Base-by-base conservation (phyloP, 2,797 vertebrate genomes). In the Argya squamiceps region DNA sequence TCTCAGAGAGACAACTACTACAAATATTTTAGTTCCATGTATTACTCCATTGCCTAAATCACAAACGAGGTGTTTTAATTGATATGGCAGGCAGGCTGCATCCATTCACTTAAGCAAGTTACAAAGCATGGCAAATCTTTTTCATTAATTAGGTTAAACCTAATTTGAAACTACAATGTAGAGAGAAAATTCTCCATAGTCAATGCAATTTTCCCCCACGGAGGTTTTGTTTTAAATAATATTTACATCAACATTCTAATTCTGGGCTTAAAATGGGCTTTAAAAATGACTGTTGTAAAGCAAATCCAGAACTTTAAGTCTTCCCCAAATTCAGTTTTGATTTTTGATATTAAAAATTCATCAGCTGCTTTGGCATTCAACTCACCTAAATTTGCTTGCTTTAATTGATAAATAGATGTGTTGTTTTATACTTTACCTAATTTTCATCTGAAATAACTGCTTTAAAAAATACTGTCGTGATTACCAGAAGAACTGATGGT, bases 151-250 rank as follows among this genome's bases (percentile, higher is more conserved):
- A 80, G 14, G 47, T 84, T 55, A 73, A 81, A 55, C 5, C 24
- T 73, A 36, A 83, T 50, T 71, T 89, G 32, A 85, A 92, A 77
- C 16, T 37, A 50, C 22, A 69, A 12, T 1, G 7, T 16, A 69
- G 36, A 63, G n/a, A 32, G 29, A 55, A 36, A 88, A 69, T 27
- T 17, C 15, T 68, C 22, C 3, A 0, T 20, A 37, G 2, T 24
- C 14, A 39, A 2, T 16, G 16, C 0, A 22, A 43, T 76, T 43
- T n/a, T 2, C 8, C 9, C 4, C 2, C 5, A 22, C 11, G 6
- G 9, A 50, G 11, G 1, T 17, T 79, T 49, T 65, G 26, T 30
- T 32, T 69, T 21, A 70, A 56, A 44, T 41, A 41, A 12, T 27
- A 70, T 84, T 87, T 74, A 37, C 32, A 68, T 79, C 82, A 80